These are phyloP conservation scores for Drosophila villosipedis DNA, from an alignment of 2,888 invertebrate genomes.

Conservation along the genomic window DNA sequence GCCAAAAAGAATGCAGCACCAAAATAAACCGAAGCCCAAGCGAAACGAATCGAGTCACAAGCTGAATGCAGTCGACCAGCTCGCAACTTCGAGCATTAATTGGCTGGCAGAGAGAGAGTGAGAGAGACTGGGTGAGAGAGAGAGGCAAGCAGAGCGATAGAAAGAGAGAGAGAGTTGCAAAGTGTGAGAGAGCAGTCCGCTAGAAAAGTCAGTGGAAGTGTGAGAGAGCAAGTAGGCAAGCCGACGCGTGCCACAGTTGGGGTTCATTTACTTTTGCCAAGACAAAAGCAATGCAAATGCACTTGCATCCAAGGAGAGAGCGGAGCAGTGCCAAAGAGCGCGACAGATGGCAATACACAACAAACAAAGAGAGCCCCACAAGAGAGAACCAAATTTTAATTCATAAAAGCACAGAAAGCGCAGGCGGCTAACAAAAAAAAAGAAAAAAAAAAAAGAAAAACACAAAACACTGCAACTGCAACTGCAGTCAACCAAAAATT, in stretches of 20 bases:
- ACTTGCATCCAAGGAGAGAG: conserved; percentile 4
- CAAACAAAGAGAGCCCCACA: not conserved
- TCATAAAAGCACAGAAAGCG: conserved; percentile 60
- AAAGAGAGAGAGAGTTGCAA: conserved; percentile 6
- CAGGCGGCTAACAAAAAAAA: not conserved
- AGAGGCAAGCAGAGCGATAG: not conserved
- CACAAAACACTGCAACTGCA: conserved; percentile 18
- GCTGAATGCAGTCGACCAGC: conserved; percentile 57
- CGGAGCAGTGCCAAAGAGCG: conserved; percentile 10
- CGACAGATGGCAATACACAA: not conserved
- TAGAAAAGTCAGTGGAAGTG: conserved; percentile 8
- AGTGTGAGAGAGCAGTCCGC: conserved; percentile 8
- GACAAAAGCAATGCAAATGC: conserved; percentile 34
- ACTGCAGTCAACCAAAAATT: conserved; percentile 2
- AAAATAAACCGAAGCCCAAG: conserved; percentile 75
- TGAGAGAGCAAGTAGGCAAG: not conserved
- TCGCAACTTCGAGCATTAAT: conserved; percentile 55
- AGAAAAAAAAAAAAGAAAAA: not conserved
- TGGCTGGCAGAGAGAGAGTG: conserved; percentile 43
- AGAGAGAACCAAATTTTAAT: conserved; percentile 51
- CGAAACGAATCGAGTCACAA: conserved; percentile 51
- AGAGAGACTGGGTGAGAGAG: conserved; percentile 12
- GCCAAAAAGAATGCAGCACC: conserved; percentile 76
- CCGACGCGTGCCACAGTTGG: conserved; percentile 44
- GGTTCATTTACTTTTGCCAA: conserved; percentile 69